These are phyloP conservation scores for Brenthis hecate DNA, from an alignment of 2,888 invertebrate genomes.

Conservation along the genomic window DNA sequence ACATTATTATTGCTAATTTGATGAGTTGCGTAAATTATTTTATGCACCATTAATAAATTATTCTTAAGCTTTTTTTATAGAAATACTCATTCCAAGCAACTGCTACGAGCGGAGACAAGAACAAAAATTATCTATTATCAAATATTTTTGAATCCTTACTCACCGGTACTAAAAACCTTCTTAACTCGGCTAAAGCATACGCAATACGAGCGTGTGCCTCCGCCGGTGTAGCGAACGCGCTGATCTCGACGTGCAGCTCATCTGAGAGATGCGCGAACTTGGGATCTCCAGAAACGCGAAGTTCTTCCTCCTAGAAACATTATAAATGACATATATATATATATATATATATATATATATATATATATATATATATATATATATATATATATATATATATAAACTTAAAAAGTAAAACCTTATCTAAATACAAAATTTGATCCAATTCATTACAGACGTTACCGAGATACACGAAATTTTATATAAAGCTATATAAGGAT, in stretches of 20 bases:
- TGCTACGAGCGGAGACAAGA: neutral
- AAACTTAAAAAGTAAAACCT: no score
- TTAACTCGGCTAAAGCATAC: slow-evolving; percentile 90
- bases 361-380: no score
- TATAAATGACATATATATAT: no score
- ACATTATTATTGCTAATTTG: no score
- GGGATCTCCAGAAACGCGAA: slow-evolving; percentile 94
- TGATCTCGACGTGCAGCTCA: slow-evolving; percentile 95
- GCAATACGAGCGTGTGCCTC: slow-evolving; percentile 94
- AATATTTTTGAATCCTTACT: slow-evolving; percentile 50
- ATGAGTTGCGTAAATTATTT: no score
- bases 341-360: no score
- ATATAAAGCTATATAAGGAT: no score
- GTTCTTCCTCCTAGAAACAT: slow-evolving; percentile 90
- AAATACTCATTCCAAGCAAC: neutral
- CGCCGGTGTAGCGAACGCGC: slow-evolving; percentile 94
- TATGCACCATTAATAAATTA: neutral
- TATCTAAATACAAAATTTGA: neutral
- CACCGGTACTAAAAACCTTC: slow-evolving; percentile 91
- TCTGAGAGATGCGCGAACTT: slow-evolving; percentile 96
- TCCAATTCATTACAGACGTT: no score
- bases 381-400: no score
- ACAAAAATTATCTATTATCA: neutral
- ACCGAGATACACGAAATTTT: no score
- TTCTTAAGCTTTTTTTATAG: neutral